These are phyloP conservation scores for Pantala flavescens DNA, from an alignment of 1,140 invertebrate genomes.

Conservation along the genomic window DNA sequence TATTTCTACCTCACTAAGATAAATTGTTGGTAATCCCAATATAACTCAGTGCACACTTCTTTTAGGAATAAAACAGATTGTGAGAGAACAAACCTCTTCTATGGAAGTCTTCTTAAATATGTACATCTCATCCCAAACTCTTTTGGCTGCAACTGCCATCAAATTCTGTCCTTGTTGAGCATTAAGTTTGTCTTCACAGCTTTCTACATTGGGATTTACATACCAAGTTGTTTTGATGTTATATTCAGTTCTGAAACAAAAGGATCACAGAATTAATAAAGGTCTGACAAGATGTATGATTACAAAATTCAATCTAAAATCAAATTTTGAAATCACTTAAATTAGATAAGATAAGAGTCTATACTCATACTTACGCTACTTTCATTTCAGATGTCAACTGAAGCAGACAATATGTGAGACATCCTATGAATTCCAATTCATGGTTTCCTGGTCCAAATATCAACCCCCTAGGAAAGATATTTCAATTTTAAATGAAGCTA, in stretches of 20 bases:
- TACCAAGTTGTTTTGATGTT: slow-evolving; percentile 80
- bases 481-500: not conserved
- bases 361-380: slow-evolving; percentile 44
- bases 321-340: too few relatives aligned
- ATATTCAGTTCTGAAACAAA: slow-evolving; percentile 45
- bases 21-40: too few relatives aligned
- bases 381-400: slow-evolving; percentile 86
- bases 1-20: too few relatives aligned
- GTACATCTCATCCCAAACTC: slow-evolving; percentile 96
- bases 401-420: slow-evolving; percentile 88
- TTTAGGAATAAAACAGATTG: too few relatives aligned
- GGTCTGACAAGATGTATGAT: too few relatives aligned
- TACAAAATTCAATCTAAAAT: too few relatives aligned
- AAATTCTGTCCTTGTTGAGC: slow-evolving; percentile 73
- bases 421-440: slow-evolving; percentile 90
- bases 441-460: slow-evolving; percentile 92
- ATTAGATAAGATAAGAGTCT: too few relatives aligned
- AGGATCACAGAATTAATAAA: not conserved
- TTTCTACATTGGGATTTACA: slow-evolving; percentile 65
- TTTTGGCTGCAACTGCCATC: slow-evolving; percentile 76
- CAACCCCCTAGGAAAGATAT: slow-evolving; percentile 45
- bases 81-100: slow-evolving; percentile 46
- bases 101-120: slow-evolving; percentile 92
- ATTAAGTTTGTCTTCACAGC: slow-evolving; percentile 61
- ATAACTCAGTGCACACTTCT: too few relatives aligned